These are phyloP conservation scores for Calcarius lapponicus DNA, from an alignment of 2,797 vertebrate genomes.

Conservation along the genomic window DNA sequence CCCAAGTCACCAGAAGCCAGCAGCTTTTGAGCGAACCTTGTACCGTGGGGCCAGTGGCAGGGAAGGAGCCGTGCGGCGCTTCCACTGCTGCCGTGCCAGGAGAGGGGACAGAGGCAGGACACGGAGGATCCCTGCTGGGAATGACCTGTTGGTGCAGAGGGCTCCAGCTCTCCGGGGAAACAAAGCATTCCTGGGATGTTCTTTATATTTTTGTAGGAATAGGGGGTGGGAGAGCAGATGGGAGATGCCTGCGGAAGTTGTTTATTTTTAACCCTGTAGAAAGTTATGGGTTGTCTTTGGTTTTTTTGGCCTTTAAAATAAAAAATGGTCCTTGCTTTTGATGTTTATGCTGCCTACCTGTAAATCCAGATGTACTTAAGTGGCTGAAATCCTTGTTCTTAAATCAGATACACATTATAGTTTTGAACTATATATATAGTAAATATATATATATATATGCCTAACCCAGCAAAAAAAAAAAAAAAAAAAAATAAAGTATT, in stretches of 20 bases:
- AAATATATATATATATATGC: slow-evolving; percentile 70
- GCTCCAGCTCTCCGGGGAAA: background rate
- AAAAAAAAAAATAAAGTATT: slow-evolving; percentile 47
- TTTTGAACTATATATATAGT: slow-evolving; percentile 73
- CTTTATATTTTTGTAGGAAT: slow-evolving; percentile 65
- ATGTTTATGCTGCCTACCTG: slow-evolving; percentile 65
- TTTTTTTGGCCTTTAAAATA: slow-evolving; percentile 53
- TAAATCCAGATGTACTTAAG: slow-evolving; percentile 67
- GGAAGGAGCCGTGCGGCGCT: fast-evolving
- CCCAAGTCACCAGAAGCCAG: background rate
- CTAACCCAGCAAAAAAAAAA: slow-evolving; percentile 52
- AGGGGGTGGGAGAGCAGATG: background rate
- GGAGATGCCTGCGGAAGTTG: slow-evolving; percentile 21
- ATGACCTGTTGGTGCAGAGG: background rate
- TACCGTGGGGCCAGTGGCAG: fast-evolving
- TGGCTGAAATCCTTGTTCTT: slow-evolving; percentile 73
- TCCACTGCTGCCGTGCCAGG: background rate
- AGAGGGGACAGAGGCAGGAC: background rate
- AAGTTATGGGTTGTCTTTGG: slow-evolving; percentile 7
- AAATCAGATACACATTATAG: slow-evolving; percentile 72
- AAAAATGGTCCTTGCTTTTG: slow-evolving; percentile 52
- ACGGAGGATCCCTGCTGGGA: background rate
- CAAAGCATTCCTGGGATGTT: slow-evolving; percentile 16
- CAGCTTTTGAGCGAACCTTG: background rate
- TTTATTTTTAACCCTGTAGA: slow-evolving; percentile 40